Conservation (phyloP, 2,113 vertebrate genomes). For the Nothoprocta perdicaria region DNA sequence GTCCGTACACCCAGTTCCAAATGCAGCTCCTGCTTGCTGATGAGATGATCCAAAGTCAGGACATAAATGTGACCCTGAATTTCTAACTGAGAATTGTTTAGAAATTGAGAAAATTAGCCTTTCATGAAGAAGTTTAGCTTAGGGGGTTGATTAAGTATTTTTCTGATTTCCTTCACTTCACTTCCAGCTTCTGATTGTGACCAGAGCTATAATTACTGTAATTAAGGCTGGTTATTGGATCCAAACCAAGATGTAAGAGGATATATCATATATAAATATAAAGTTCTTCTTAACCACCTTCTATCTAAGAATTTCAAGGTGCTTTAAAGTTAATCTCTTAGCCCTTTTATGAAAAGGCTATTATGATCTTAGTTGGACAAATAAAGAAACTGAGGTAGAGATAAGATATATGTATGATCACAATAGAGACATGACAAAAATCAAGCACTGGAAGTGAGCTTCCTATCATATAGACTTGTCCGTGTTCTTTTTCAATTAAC, state of each 20-base stretch:
- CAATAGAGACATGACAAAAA: constrained; percentile 35
- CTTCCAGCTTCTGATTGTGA: constrained; percentile 24
- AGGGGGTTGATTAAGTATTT: neutral
- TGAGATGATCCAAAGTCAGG: neutral
- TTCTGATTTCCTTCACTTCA: constrained; percentile 16
- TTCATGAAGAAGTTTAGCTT: neutral
- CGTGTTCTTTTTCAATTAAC: constrained; percentile 66
- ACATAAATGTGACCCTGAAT: neutral
- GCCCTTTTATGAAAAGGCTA: constrained; percentile 38
- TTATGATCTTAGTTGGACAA: constrained; percentile 53
- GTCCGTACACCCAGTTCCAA: neutral
- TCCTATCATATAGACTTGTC: constrained; percentile 58
- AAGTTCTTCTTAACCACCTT: constrained; percentile 66
- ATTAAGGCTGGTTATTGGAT: constrained; percentile 62
- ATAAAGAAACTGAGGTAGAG: constrained; percentile 65
- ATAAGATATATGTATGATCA: constrained; percentile 46
- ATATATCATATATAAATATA: constrained; percentile 62
- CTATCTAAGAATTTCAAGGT: constrained; percentile 62
- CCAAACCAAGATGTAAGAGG: constrained; percentile 58
- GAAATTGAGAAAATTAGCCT: neutral
- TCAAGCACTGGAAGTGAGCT: constrained; percentile 61
- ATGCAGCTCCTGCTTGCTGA: neutral
- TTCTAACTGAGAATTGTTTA: neutral
- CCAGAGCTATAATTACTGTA: constrained; percentile 56
- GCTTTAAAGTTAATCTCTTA: constrained; percentile 58